Percentiles rank a stretch among this genome's conserved stretches.
These are phyloP conservation scores for Entosphenus tridentatus DNA, from an alignment of 2,113 vertebrate species.

Conservation along the genomic window DNA sequence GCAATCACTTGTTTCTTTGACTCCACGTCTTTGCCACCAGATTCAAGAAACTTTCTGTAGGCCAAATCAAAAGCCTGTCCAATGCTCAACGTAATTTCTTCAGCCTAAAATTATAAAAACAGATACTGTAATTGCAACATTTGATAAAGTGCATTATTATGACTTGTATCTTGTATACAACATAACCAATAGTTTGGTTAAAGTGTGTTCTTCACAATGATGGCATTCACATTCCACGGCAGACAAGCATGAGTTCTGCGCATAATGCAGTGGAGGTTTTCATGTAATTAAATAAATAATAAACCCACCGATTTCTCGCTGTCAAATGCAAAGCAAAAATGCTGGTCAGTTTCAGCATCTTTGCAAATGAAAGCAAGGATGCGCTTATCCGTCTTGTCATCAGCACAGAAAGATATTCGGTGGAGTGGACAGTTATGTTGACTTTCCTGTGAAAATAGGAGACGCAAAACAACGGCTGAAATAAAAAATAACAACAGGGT, in stretches of 20 bases:
- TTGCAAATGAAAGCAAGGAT: constrained; percentile 99
- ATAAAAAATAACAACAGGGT: too few relatives aligned
- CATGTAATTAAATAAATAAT: not conserved
- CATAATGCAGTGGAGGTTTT: too few relatives aligned
- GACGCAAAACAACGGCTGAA: too few relatives aligned
- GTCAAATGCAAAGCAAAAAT: constrained; percentile 95
- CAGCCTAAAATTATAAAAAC: constrained; percentile 30
- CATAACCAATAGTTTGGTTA: too few relatives aligned
- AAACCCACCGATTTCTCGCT: constrained; percentile 97
- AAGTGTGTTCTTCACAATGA: too few relatives aligned
- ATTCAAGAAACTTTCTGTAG: constrained; percentile 96
- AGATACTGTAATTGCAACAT: too few relatives aligned
- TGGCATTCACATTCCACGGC: too few relatives aligned
- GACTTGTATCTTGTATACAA: too few relatives aligned
- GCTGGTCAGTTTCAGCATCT: constrained; percentile 88
- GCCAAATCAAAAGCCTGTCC: constrained; percentile 95
- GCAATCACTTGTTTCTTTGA: constrained; percentile 84
- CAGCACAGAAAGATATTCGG: constrained; percentile 93
- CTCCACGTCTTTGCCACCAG: constrained; percentile 92
- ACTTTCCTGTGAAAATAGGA: constrained; percentile 41
- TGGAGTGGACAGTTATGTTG: constrained; percentile 89
- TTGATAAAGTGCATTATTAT: too few relatives aligned
- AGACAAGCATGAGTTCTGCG: too few relatives aligned
- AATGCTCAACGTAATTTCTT: constrained; percentile 93
- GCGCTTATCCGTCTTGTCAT: constrained; percentile 95